These are phyloP conservation scores for Salmo trutta DNA, from an alignment of 2,797 vertebrate genomes.

Conservation along the genomic window DNA sequence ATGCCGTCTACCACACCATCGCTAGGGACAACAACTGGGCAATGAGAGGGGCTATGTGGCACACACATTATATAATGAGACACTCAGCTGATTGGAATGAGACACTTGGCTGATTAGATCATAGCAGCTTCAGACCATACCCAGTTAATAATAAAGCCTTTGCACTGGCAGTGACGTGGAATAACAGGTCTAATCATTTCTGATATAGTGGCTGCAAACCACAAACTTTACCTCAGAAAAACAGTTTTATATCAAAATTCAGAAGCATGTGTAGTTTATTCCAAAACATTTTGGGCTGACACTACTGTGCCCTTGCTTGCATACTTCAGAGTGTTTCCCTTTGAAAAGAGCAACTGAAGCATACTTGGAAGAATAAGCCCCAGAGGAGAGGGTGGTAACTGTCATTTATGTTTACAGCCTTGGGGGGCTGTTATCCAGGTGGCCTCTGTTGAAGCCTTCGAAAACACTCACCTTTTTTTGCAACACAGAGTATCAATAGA, in stretches of 20 bases:
- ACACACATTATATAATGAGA: conserved; percentile 25
- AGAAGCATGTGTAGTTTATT: neutral
- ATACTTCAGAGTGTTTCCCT: conserved; percentile 52
- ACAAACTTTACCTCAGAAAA: neutral
- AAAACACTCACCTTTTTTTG: conserved; percentile 67
- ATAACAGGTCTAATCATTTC: neutral
- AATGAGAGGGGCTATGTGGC: neutral
- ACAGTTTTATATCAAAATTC: neutral
- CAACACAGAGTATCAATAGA: conserved; percentile 71
- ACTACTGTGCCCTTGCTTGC: conserved; percentile 55
- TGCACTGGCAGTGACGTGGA: neutral
- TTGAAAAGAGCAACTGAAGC: conserved; percentile 66
- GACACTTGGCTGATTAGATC: conserved; percentile 14
- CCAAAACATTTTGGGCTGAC: conserved; percentile 9
- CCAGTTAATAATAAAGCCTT: neutral
- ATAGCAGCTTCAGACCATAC: neutral
- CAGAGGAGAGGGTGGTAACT: conserved; percentile 63
- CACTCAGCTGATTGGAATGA: conserved; percentile 27
- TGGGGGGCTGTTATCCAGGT: conserved; percentile 76
- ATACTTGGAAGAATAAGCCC: conserved; percentile 58
- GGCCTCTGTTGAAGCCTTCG: conserved; percentile 73
- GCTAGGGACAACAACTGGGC: conserved; percentile 16
- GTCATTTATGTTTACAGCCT: conserved; percentile 78
- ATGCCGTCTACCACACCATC: conserved; percentile 4
- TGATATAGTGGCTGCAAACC: neutral